Evolutionary conservation across 2,113 vertebrate genomes (phyloP).

Genomic region (Vombatus ursinus): DNA sequence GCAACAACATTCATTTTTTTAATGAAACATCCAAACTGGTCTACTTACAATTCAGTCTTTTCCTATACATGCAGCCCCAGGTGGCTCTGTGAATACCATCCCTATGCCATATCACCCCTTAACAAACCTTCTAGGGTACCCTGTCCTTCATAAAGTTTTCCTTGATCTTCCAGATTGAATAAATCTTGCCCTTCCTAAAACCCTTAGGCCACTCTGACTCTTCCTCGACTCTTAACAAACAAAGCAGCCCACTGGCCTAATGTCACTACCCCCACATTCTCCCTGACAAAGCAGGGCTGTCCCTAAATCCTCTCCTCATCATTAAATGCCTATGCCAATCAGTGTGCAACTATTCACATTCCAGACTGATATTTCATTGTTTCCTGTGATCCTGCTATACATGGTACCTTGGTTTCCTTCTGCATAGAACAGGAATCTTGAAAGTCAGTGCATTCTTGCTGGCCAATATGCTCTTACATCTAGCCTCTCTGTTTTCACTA

Average conservation of each 20-base stretch:
- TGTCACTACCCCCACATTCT: not conserved
- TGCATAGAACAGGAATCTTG: conserved; percentile 57
- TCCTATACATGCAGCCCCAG: not conserved
- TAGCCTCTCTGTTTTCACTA: conserved; percentile 61
- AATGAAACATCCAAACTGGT: not conserved
- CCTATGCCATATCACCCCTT: not conserved
- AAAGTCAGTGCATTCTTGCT: conserved; percentile 42
- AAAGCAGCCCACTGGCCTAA: not conserved
- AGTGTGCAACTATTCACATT: not conserved
- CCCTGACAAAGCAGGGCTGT: not conserved
- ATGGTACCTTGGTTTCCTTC: conserved; percentile 42
- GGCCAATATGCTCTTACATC: conserved; percentile 3
- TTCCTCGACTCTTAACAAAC: not conserved
- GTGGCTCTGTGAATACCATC: not conserved
- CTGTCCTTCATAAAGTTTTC: not conserved
- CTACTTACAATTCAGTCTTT: not conserved
- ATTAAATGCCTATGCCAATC: not conserved
- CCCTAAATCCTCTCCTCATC: not conserved
- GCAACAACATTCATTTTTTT: not conserved
- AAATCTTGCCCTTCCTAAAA: not conserved
- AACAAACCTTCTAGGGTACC: not conserved
- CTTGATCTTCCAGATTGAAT: not conserved
- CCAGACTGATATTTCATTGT: conserved; percentile 70
- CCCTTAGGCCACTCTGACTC: not conserved
- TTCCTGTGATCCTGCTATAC: conserved; percentile 76